Conservation (phyloP, 2,888 invertebrate genomes). For the Polydrusus cervinus region DNA sequence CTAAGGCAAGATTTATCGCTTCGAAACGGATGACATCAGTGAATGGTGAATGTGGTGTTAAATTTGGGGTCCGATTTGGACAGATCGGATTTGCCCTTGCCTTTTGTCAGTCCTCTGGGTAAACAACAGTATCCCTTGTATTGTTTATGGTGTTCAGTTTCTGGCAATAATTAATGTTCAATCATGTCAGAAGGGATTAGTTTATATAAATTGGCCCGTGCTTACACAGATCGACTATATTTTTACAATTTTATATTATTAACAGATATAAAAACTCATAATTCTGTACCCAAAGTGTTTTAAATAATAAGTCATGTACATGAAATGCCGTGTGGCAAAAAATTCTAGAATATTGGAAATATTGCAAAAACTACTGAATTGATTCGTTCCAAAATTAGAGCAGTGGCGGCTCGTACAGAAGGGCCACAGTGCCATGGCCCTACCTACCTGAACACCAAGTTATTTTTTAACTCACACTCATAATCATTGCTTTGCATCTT, state of each 20-base stretch:
- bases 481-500: no score
- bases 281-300: no score
- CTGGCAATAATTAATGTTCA: conserved; percentile 47
- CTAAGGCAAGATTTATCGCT: conserved; percentile 68
- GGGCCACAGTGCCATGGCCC: no score
- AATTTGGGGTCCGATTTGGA: conserved; percentile 57
- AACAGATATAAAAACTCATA: no score
- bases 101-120: conserved; percentile 50
- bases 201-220: conserved; percentile 20
- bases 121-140: conserved; percentile 45
- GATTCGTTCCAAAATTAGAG: no score
- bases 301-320: no score
- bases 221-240: neutral
- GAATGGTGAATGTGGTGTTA: conserved; percentile 65
- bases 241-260: neutral
- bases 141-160: conserved; percentile 45
- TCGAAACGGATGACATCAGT: conserved; percentile 63
- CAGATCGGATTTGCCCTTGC: conserved; percentile 47
- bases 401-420: no score
- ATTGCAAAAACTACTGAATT: no score
- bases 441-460: no score
- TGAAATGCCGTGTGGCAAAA: no score
- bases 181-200: conserved; percentile 44
- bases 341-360: no score
- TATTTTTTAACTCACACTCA: no score